These are phyloP conservation scores for Diogma glabrata DNA, from an alignment of 2,888 invertebrate genomes.

Conservation along the genomic window DNA sequence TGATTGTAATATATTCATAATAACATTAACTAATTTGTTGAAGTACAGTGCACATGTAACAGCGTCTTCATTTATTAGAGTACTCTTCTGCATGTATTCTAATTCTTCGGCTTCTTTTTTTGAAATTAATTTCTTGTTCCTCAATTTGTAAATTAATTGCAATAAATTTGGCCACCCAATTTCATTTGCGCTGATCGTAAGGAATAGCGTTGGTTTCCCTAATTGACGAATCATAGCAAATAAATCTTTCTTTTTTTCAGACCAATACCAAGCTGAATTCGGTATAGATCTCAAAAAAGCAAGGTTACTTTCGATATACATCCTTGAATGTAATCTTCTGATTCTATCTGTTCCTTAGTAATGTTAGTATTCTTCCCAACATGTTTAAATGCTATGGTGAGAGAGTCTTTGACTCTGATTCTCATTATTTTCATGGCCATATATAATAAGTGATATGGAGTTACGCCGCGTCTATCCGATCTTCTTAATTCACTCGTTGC, in stretches of 20 bases:
- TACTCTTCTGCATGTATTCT: slow-evolving; percentile 16
- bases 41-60: slow-evolving; percentile 20
- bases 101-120: slow-evolving; percentile 13
- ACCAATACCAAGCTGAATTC: slow-evolving; percentile 25
- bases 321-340: slow-evolving; percentile 7
- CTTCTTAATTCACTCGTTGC: slow-evolving; percentile 22
- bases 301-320: slow-evolving; percentile 18
- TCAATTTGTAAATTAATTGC: slow-evolving; percentile 26
- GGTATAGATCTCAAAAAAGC: slow-evolving; percentile 29
- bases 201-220: background rate
- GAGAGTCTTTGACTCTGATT: background rate
- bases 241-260: background rate
- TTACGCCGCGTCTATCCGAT: slow-evolving; percentile 9
- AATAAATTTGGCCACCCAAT: slow-evolving; percentile 20
- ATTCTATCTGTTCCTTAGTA: slow-evolving; percentile 18
- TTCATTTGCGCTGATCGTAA: background rate
- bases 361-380: slow-evolving; percentile 11
- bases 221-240: slow-evolving; percentile 9
- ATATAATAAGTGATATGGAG: slow-evolving; percentile 28
- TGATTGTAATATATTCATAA: too few species aligned
- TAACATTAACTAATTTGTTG: too few species aligned
- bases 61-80: slow-evolving; percentile 20
- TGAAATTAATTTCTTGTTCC: slow-evolving; percentile 14
- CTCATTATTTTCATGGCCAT: slow-evolving; percentile 29
- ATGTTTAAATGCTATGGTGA: slow-evolving; percentile 19